These are phyloP conservation scores for Drosophila mettleri DNA, from an alignment of 2,888 invertebrate genomes.

Conservation along the genomic window DNA sequence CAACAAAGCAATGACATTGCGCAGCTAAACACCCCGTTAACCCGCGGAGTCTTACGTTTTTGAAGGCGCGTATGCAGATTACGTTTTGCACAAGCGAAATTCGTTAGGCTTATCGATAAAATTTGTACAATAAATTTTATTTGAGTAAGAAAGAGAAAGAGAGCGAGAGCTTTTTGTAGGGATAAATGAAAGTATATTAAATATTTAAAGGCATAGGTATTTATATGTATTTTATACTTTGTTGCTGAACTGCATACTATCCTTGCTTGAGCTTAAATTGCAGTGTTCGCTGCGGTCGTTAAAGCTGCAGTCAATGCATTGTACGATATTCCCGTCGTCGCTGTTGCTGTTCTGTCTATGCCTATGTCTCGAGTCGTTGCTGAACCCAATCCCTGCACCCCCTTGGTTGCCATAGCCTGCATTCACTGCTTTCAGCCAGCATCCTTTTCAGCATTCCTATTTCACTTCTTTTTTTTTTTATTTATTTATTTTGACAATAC, in stretches of 20 bases:
- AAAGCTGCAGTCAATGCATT: slow-evolving; percentile 55
- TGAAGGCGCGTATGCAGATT: slow-evolving; percentile 9
- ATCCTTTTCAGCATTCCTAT: slow-evolving; percentile 69
- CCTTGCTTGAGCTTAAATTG: slow-evolving; percentile 23
- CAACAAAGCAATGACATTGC: slow-evolving; percentile 18
- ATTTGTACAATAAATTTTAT: background rate
- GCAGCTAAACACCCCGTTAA: slow-evolving; percentile 4
- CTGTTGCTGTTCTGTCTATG: slow-evolving; percentile 30
- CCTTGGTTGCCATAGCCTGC: slow-evolving; percentile 8
- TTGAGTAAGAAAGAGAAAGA: background rate
- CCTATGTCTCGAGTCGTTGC: slow-evolving; percentile 29
- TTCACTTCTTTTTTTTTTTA: slow-evolving; percentile 31
- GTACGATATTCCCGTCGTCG: too few species aligned
- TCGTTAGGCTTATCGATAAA: background rate
- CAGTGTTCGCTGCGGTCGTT: slow-evolving; percentile 34
- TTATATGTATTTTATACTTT: background rate
- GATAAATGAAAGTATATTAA: too few species aligned
- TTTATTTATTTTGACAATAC: slow-evolving; percentile 38
- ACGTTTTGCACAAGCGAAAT: background rate
- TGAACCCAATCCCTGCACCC: background rate
- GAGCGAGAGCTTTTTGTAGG: too few species aligned
- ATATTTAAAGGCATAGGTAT: too few species aligned
- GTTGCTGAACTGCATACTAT: slow-evolving; percentile 23
- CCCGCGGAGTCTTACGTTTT: background rate
- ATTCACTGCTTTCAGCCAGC: slow-evolving; percentile 30